Conservation (phyloP, 2,797 vertebrate genomes). For the Eutrigla gurnardus region DNA sequence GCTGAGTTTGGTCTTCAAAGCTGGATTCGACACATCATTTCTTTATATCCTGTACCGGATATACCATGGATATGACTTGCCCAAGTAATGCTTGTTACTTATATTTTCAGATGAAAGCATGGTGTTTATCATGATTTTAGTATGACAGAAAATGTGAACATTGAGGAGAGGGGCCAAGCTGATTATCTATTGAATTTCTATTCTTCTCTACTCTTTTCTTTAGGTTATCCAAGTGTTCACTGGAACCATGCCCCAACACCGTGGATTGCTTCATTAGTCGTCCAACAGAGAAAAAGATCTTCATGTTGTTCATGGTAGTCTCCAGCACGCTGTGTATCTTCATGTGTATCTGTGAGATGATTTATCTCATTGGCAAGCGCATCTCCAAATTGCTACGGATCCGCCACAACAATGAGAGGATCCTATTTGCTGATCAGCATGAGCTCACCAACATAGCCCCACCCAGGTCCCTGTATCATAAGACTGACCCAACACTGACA, state of each 20-base stretch:
- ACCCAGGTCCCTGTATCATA: constrained; percentile 48
- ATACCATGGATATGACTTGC: constrained; percentile 89
- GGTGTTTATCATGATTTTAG: neutral
- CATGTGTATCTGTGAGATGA: constrained; percentile 90
- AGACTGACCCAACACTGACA: constrained; percentile 54
- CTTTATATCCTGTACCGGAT: constrained; percentile 89
- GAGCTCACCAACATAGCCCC: constrained; percentile 54
- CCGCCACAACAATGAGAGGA: constrained; percentile 48
- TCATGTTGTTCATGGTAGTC: constrained; percentile 93
- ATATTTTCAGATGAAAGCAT: neutral
- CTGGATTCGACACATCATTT: constrained; percentile 84
- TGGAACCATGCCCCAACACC: constrained; percentile 88
- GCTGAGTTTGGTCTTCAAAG: constrained; percentile 91
- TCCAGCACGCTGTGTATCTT: constrained; percentile 86
- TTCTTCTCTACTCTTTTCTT: neutral
- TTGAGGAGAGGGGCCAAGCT: neutral
- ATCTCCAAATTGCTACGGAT: constrained; percentile 64
- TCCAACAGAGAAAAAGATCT: constrained; percentile 93
- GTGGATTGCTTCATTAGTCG: constrained; percentile 94
- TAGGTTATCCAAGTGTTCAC: constrained; percentile 85
- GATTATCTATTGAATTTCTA: neutral
- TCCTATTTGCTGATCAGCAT: constrained; percentile 55
- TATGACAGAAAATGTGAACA: neutral
- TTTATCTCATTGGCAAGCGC: constrained; percentile 88
- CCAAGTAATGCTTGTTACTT: constrained; percentile 60